Evolutionary conservation across 2,888 invertebrate genomes (phyloP).

Genomic region (Sarcophaga subvicina): DNA sequence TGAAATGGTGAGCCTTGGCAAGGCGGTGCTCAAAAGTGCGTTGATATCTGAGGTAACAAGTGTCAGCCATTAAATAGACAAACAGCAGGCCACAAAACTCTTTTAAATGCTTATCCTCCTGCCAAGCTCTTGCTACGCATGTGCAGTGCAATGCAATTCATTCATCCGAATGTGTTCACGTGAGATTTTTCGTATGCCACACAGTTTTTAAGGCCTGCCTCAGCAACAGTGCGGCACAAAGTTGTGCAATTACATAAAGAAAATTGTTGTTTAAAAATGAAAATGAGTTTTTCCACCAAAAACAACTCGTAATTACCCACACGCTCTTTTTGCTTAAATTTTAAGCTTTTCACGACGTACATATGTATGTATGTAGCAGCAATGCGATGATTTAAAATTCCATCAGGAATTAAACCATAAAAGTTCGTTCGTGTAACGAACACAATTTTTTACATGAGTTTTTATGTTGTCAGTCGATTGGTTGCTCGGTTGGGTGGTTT

Average conservation of each 20-base stretch:
- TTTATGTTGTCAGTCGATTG: slow-evolving; percentile 35
- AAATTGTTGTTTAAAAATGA: slow-evolving; percentile 2
- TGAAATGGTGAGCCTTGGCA: slow-evolving; percentile 10
- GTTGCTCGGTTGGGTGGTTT: neutral
- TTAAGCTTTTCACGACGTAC: neutral
- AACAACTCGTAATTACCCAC: slow-evolving; percentile 48
- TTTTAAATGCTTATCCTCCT: slow-evolving; percentile 32
- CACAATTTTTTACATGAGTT: slow-evolving; percentile 55
- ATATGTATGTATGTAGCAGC: neutral
- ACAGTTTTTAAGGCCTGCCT: neutral
- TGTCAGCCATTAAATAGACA: slow-evolving; percentile 39
- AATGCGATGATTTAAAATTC: slow-evolving; percentile 41
- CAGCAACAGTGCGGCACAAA: neutral
- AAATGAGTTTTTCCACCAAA: neutral
- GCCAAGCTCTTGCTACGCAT: neutral
- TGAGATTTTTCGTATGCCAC: neutral
- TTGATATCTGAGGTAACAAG: slow-evolving; percentile 65
- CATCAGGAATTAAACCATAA: slow-evolving; percentile 44
- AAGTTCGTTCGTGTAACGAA: slow-evolving; percentile 48
- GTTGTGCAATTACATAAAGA: slow-evolving; percentile 51
- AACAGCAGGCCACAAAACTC: slow-evolving; percentile 8
- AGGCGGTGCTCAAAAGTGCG: slow-evolving; percentile 50
- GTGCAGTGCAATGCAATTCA: neutral
- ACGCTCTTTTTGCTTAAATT: slow-evolving; percentile 30
- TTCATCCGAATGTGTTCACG: neutral